Conservation (phyloP, 2,113 vertebrate species). For the Brachirus orientalis region DNA sequence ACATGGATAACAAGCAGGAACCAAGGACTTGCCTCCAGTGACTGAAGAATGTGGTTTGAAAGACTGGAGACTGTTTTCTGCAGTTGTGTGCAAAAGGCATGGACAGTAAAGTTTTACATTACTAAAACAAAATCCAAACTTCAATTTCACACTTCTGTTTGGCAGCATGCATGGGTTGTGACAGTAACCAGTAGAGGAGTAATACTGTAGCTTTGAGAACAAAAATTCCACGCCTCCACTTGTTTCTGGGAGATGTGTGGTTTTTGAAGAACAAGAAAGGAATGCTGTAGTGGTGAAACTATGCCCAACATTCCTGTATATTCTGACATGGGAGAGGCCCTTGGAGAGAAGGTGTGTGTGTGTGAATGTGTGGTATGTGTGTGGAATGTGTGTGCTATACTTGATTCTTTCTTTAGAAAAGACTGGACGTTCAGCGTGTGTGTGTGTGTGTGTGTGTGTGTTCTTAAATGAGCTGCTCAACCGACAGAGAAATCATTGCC, state of each 20-base stretch:
- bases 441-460: slow-evolving; percentile 12
- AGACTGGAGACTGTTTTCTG: slow-evolving; percentile 18
- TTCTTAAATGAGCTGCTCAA: slow-evolving; percentile 37
- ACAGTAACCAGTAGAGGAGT: slow-evolving; percentile 9
- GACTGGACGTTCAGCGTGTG: slow-evolving; percentile 32
- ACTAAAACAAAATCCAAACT: slow-evolving; percentile 14
- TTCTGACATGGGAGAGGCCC: slow-evolving; percentile 47
- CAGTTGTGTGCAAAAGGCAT: slow-evolving; percentile 15
- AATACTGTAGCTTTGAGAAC: slow-evolving; percentile 5
- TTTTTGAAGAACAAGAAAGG: slow-evolving; percentile 39
- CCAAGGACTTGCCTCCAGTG: slow-evolving; percentile 2
- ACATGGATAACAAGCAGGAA: slow-evolving; percentile 18
- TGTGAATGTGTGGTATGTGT: slow-evolving; percentile 54
- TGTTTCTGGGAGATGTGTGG: slow-evolving; percentile 23
- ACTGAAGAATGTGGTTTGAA: slow-evolving; percentile 3
- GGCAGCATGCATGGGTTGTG: slow-evolving; percentile 17
- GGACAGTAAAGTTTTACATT: slow-evolving; percentile 19
- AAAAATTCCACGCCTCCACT: slow-evolving; percentile 40
- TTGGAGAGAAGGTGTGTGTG: slow-evolving; percentile 35
- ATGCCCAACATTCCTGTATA: slow-evolving; percentile 50
- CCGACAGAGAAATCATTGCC: slow-evolving; percentile 47
- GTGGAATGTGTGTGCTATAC: slow-evolving; percentile 54
- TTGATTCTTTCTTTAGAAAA: slow-evolving; percentile 54
- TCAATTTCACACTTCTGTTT: slow-evolving; percentile 22
- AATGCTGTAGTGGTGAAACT: slow-evolving; percentile 55